Evolutionary conservation across 2,888 invertebrate genomes (phyloP).

Genomic region (Melolontha melolontha): DNA sequence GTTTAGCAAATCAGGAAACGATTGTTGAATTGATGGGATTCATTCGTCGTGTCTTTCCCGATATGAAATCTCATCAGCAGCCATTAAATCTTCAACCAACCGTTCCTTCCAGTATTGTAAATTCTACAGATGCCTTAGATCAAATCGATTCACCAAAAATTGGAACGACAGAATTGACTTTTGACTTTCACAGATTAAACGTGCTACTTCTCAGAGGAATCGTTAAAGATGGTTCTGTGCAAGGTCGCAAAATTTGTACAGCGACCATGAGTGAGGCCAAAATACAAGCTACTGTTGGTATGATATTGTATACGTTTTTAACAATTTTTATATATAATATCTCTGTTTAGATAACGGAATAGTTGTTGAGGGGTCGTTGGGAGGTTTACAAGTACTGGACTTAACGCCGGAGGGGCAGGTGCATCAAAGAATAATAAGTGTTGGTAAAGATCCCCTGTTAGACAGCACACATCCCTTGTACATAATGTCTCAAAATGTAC

Average conservation of each 20-base stretch:
- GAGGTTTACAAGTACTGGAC: conserved; percentile 91
- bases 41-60: conserved; percentile 77
- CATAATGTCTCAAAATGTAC: conserved; percentile 60
- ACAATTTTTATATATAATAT: conserved; percentile 18
- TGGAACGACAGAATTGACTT: conserved; percentile 85
- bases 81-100: conserved; percentile 51
- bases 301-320: conserved; percentile 47
- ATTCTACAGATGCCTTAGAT: conserved; percentile 59
- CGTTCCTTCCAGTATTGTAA: conserved; percentile 57
- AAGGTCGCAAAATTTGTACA: conserved; percentile 92
- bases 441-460: conserved; percentile 81
- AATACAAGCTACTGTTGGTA: conserved; percentile 85
- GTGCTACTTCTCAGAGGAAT: conserved; percentile 87
- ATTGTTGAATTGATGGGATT: conserved; percentile 94
- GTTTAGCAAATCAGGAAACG: conserved; percentile 91
- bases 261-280: conserved; percentile 92
- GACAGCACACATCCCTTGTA: conserved; percentile 65
- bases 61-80: conserved; percentile 55
- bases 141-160: conserved; percentile 57
- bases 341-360: conserved; percentile 62
- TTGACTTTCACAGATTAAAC: conserved; percentile 93
- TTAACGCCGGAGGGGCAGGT: conserved; percentile 85
- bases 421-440: conserved; percentile 87
- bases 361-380: conserved; percentile 86
- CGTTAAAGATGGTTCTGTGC: conserved; percentile 75